Evolutionary conservation across 2,888 invertebrate species (phyloP).

Genomic region (Epistrophe grossulariae): DNA sequence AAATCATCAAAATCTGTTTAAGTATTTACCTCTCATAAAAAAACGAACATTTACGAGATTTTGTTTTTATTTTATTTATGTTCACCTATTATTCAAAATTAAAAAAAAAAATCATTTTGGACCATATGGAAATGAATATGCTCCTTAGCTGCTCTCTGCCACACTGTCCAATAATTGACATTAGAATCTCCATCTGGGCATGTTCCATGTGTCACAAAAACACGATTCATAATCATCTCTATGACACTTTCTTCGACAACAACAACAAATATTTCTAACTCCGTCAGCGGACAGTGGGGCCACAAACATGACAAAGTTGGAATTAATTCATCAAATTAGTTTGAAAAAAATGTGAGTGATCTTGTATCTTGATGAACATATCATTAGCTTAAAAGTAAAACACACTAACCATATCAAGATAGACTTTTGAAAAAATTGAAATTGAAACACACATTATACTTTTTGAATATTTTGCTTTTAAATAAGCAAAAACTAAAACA

Average conservation of each 20-base stretch:
- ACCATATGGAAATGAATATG: slow-evolving; percentile 46
- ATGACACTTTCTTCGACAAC: slow-evolving; percentile 60
- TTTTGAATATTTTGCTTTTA: no score
- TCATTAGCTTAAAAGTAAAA: no score
- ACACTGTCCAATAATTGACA: slow-evolving; percentile 68
- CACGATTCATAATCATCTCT: slow-evolving; percentile 75
- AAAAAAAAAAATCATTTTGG: not conserved
- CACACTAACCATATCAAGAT: no score
- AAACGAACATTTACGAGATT: slow-evolving; percentile 8
- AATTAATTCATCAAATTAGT: not conserved
- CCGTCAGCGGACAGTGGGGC: not conserved
- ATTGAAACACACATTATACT: no score
- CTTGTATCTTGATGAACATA: no score
- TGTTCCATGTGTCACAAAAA: slow-evolving; percentile 68
- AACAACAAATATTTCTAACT: slow-evolving; percentile 35
- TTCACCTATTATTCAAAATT: slow-evolving; percentile 24
- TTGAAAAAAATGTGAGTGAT: not conserved
- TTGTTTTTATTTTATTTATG: slow-evolving; percentile 18
- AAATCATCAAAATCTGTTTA: slow-evolving; percentile 13
- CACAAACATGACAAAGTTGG: not conserved
- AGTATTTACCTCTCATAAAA: slow-evolving; percentile 36
- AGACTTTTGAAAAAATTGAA: no score
- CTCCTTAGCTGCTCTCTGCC: slow-evolving; percentile 8
- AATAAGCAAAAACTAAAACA: no score
- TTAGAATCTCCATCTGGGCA: slow-evolving; percentile 70